Percentiles rank a stretch among this genome's conserved stretches.
Conservation (phyloP, 2,113 vertebrate species). For the Saimiri boliviensis region DNA sequence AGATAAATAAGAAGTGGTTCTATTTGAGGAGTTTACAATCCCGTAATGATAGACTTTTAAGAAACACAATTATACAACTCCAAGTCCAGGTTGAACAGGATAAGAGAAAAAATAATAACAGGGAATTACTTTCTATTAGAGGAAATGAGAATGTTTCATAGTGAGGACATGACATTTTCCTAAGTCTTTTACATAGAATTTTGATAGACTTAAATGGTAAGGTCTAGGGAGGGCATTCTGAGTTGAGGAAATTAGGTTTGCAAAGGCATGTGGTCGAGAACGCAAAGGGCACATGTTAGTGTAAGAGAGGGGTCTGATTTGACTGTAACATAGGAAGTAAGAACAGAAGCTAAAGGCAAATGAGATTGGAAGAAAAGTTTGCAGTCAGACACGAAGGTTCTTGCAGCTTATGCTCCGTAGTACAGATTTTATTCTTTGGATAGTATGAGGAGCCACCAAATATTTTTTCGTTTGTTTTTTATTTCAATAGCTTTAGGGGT, state of each 20-base stretch:
- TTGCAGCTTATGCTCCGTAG: background rate
- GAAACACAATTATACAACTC: background rate
- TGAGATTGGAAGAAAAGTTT: background rate
- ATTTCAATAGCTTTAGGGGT: too few species aligned
- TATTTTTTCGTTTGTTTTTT: too few species aligned
- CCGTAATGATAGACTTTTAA: background rate
- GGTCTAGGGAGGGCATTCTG: background rate
- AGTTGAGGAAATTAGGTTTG: background rate
- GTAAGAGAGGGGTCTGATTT: background rate
- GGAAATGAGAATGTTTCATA: slow-evolving; percentile 2
- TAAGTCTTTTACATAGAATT: background rate
- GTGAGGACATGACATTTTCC: background rate
- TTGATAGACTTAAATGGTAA: slow-evolving; percentile 25
- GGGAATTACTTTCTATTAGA: slow-evolving; percentile 38
- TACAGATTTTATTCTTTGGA: background rate
- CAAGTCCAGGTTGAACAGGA: background rate
- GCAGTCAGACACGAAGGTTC: background rate
- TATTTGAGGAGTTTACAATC: background rate
- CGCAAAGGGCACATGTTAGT: background rate
- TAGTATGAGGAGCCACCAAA: background rate
- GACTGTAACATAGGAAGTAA: background rate
- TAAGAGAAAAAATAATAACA: slow-evolving; percentile 27
- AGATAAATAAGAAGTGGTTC: background rate
- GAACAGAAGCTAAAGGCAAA: background rate
- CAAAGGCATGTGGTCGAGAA: background rate